phyloP scores from a whole-genome alignment of 2,888 invertebrate genomes.

The Parnassius orleans region DNA sequence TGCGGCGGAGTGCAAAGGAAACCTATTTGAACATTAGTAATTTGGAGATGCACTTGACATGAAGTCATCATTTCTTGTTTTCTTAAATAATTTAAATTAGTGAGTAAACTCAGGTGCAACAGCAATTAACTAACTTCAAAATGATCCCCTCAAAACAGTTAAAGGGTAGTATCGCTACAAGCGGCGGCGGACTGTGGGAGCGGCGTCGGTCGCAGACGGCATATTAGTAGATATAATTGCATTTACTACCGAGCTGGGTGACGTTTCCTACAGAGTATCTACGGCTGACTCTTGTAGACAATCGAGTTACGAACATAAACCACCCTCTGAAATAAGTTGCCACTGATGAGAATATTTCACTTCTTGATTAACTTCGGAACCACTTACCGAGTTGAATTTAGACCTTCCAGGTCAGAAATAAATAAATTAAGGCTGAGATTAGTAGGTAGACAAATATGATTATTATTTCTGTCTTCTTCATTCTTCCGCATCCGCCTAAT shows the following conservation, averaged over 20 bases:
- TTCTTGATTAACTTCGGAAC: conserved; percentile 57
- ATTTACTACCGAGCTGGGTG: conserved; percentile 75
- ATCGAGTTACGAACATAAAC: conserved; percentile 76
- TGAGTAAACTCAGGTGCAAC: conserved; percentile 56
- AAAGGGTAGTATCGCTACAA: conserved; percentile 62
- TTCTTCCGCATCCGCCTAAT: conserved; percentile 57
- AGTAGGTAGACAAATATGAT: conserved; percentile 9
- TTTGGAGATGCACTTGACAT: background rate
- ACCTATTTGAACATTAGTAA: too few species aligned
- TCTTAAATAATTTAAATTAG: conserved; percentile 33
- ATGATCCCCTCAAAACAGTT: conserved; percentile 62
- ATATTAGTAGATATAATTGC: conserved; percentile 77
- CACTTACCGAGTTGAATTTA: conserved; percentile 12
- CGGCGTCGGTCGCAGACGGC: conserved; percentile 68
- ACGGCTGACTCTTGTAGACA: conserved; percentile 70
- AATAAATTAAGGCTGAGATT: conserved; percentile 6
- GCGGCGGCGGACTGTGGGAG: conserved; percentile 44
- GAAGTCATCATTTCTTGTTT: conserved; percentile 11
- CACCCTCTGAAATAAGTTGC: conserved; percentile 70
- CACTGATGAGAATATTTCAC: conserved; percentile 71
- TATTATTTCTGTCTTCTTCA: conserved; percentile 20
- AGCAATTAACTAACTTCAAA: conserved; percentile 60
- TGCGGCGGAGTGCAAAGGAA: too few species aligned
- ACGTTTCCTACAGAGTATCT: conserved; percentile 70
- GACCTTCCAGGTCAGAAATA: conserved; percentile 2